Percentiles rank a stretch among this genome's conserved stretches.
These are phyloP conservation scores for Herminia tarsipennalis DNA, from an alignment of 2,888 invertebrate genomes.

Conservation along the genomic window DNA sequence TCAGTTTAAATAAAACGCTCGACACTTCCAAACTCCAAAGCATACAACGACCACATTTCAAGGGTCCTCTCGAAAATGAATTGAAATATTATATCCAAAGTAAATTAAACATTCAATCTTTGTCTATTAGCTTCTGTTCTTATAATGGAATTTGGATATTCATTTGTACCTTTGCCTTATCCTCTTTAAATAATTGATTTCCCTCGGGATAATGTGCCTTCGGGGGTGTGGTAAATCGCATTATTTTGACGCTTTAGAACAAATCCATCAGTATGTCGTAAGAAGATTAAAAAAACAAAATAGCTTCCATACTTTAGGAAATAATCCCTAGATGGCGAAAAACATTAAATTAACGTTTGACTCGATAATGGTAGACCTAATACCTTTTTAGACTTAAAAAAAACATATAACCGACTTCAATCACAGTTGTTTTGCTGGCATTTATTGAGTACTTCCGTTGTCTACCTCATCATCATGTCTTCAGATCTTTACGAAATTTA, in stretches of 20 bases:
- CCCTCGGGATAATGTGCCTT: constrained; percentile 20
- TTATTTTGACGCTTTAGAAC: constrained; percentile 16
- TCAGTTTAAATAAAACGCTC: constrained; percentile 26
- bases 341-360: too few relatives aligned
- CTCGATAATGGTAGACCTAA: too few relatives aligned
- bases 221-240: constrained; percentile 5
- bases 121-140: constrained; percentile 19
- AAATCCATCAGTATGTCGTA: too few relatives aligned
- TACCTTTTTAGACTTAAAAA: too few relatives aligned
- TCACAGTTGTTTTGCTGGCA: too few relatives aligned
- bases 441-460: too few relatives aligned
- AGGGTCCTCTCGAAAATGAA: constrained; percentile 16
- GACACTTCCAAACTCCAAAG: constrained; percentile 23
- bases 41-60: constrained; percentile 16
- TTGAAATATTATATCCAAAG: constrained; percentile 24
- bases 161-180: constrained; percentile 7
- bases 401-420: too few relatives aligned
- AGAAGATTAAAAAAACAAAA: too few relatives aligned
- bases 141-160: constrained; percentile 18
- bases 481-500: too few relatives aligned
- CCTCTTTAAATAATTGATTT: constrained; percentile 30
- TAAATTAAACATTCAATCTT: constrained; percentile 29
- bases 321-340: too few relatives aligned
- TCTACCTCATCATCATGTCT: too few relatives aligned
- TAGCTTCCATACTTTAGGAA: too few relatives aligned